These are phyloP conservation scores for Zaprionus lachaisei DNA, from an alignment of 1,140 invertebrate species.

Conservation along the genomic window DNA sequence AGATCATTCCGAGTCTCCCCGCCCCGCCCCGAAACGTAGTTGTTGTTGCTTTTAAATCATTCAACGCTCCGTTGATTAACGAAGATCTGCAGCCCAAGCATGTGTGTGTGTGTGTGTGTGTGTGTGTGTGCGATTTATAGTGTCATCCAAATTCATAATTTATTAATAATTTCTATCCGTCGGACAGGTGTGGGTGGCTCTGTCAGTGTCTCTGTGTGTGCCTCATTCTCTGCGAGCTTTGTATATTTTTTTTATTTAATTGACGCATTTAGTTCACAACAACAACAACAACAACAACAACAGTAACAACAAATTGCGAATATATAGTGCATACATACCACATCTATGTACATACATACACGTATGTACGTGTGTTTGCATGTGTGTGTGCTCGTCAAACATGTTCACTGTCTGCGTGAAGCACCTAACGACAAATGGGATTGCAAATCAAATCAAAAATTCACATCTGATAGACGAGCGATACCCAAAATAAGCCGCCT, in stretches of 20 bases:
- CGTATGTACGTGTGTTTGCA: slow-evolving; percentile 28
- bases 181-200: slow-evolving; percentile 42
- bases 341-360: slow-evolving; percentile 48
- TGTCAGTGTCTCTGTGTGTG: slow-evolving; percentile 22
- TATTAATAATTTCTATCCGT: slow-evolving; percentile 67
- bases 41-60: slow-evolving; percentile 53
- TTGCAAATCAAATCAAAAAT: slow-evolving; percentile 38
- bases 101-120: slow-evolving; percentile 34
- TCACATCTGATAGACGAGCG: slow-evolving; percentile 21
- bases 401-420: not conserved
- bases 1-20: slow-evolving; percentile 29
- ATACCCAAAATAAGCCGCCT: slow-evolving; percentile 22
- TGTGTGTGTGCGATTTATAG: slow-evolving; percentile 53
- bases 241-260: slow-evolving; percentile 66
- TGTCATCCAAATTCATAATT: slow-evolving; percentile 73
- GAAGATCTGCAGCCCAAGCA: slow-evolving; percentile 8
- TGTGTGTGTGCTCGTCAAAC: not conserved
- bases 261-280: slow-evolving; percentile 73
- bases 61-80: slow-evolving; percentile 56
- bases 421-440: slow-evolving; percentile 11
- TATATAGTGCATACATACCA: slow-evolving; percentile 53
- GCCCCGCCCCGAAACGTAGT: not conserved
- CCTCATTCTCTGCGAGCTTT: slow-evolving; percentile 26
- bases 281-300: slow-evolving; percentile 39
- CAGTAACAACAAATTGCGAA: slow-evolving; percentile 10